Base-by-base conservation (phyloP, 1,140 invertebrate species). In the Drosophila gunungcola region DNA sequence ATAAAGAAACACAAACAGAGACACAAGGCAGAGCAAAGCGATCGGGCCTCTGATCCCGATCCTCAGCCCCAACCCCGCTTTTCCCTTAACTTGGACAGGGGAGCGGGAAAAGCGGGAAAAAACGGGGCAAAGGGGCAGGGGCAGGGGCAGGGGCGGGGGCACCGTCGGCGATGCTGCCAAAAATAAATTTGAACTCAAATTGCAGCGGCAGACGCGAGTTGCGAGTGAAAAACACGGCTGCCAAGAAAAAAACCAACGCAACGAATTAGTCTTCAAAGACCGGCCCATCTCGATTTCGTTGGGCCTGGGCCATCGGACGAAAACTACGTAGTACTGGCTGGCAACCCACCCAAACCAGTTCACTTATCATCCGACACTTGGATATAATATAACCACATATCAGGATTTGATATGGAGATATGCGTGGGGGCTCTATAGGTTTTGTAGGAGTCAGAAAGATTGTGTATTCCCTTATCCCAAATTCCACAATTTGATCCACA, bases 141-240 rank as follows among this genome's bases (percentile, higher is more conserved):
- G 16, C 16, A 21, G 16, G 16, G 16, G 16, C 16, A 21, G 0
- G 16, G 39, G 48, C 21, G 45, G 42, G 36, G 56, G 43, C 56
- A 48, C 34, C 58, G 48, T 45, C 46, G 48, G 76, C 45, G 53
- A 43, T 76, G 83, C 83, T 88, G 83, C 83, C 83, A 88, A 88
- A 88, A 88, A 88, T 88, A 88, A 88, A 88, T 88, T 88, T 88
- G 84, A 88, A 88, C 83, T 88, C 83, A 82, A 82, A 86, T 83
- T 74, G 64, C 54, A 61, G 74, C 69, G 65, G 55, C 65, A 21
- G 55, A 29, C 45, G 57, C 16, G 25, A 69, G 69, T 73, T 63
- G 67, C 56, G 65, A 72, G 67, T 53, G 69, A 72, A 64, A 61
- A 78, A 75, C 69, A 60, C 78, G 69, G 69, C 64, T 84, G 81